phyloP scores from a whole-genome alignment of 2,888 invertebrate genomes.

The Cephus rjabovi region DNA sequence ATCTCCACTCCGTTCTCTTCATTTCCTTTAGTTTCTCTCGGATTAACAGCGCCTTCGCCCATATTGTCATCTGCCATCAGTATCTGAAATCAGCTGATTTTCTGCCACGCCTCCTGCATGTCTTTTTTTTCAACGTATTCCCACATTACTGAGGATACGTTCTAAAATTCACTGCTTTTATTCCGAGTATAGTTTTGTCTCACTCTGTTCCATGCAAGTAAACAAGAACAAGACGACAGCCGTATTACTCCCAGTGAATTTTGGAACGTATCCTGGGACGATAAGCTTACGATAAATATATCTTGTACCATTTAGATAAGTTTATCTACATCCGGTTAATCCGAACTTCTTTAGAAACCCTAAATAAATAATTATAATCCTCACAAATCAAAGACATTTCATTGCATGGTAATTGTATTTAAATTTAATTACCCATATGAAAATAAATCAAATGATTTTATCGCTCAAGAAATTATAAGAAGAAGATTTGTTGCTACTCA shows the following conservation, averaged over 20 bases:
- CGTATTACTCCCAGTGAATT: too few relatives aligned
- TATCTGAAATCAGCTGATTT: slow-evolving; percentile 22
- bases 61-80: slow-evolving; percentile 53
- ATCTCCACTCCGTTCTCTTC: slow-evolving; percentile 24
- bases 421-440: not conserved
- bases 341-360: not conserved
- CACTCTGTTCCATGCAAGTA: too few relatives aligned
- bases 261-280: too few relatives aligned
- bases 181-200: too few relatives aligned
- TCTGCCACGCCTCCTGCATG: not conserved
- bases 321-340: not conserved
- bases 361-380: not conserved
- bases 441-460: not conserved
- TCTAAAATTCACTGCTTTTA: too few relatives aligned
- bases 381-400: not conserved
- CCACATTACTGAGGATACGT: not conserved
- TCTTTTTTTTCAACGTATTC: not conserved
- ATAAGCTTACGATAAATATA: not conserved
- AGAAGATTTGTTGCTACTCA: not conserved
- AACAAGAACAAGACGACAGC: too few relatives aligned
- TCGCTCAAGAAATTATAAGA: not conserved
- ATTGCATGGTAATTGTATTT: not conserved
- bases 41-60: slow-evolving; percentile 49
- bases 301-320: not conserved
- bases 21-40: slow-evolving; percentile 36